Evolutionary conservation across 2,113 vertebrate species (phyloP).

Genomic region (Tetrax tetrax): DNA sequence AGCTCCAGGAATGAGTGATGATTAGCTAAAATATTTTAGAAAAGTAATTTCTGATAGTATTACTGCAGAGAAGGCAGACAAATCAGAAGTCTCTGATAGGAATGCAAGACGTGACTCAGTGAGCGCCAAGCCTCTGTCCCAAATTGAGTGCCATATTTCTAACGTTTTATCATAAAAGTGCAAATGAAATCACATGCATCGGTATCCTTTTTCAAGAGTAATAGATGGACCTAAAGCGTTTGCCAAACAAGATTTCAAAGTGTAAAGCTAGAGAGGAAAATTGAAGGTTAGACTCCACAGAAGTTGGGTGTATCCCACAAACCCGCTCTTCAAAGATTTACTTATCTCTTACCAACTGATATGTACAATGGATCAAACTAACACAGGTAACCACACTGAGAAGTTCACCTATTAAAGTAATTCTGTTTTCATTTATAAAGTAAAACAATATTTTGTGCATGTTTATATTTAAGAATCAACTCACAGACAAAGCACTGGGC

Average conservation of each 20-base stretch:
- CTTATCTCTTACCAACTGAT: background rate
- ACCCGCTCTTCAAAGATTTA: slow-evolving; percentile 24
- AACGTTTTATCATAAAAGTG: slow-evolving; percentile 16
- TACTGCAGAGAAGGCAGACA: accelerated
- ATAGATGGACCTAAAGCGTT: slow-evolving; percentile 30
- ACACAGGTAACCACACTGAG: background rate
- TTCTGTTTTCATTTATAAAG: background rate
- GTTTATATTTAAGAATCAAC: background rate
- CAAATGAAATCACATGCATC: slow-evolving; percentile 41
- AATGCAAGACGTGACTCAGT: slow-evolving; percentile 12
- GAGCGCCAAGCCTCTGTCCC: slow-evolving; percentile 9
- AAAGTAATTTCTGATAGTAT: slow-evolving; percentile 39
- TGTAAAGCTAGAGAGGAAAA: slow-evolving; percentile 52
- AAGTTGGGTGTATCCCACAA: slow-evolving; percentile 38
- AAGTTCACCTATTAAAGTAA: background rate
- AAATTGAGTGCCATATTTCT: slow-evolving; percentile 13
- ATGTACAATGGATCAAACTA: background rate
- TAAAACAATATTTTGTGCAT: background rate
- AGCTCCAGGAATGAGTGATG: background rate
- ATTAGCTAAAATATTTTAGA: slow-evolving; percentile 38
- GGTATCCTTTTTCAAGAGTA: slow-evolving; percentile 41
- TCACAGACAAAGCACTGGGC: slow-evolving; percentile 62
- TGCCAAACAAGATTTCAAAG: slow-evolving; percentile 57
- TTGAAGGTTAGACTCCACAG: slow-evolving; percentile 4
- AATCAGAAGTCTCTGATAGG: background rate